Conservation (phyloP, 2,797 vertebrate genomes). For the Tarsius wallacei region DNA sequence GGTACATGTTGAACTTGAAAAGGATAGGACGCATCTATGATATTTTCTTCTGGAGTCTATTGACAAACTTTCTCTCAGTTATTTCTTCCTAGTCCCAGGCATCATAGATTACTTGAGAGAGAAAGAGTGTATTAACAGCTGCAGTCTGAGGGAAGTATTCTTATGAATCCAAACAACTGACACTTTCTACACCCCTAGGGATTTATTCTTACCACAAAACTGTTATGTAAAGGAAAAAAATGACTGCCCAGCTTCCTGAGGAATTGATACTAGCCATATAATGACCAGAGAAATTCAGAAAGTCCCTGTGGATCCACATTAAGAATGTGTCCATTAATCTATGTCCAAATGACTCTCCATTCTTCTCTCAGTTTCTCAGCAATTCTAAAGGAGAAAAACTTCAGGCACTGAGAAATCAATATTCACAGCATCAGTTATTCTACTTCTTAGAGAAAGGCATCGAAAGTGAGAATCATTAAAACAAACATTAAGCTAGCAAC, state of each 20-base stretch:
- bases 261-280: neutral
- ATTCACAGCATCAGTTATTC: neutral
- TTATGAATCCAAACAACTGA: neutral
- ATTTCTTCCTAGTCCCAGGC: neutral
- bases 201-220: conserved; percentile 21
- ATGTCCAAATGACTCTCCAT: neutral
- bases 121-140: neutral
- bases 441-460: neutral
- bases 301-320: neutral
- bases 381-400: neutral
- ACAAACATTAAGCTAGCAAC: neutral
- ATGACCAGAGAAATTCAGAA: neutral
- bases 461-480: conserved; percentile 33
- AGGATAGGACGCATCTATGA: neutral
- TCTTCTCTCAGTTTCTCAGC: neutral
- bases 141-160: neutral
- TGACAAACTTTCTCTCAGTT: neutral
- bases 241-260: neutral
- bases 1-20: neutral
- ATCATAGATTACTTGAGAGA: neutral
- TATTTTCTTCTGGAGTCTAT: neutral
- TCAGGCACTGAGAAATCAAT: conserved; percentile 7
- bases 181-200: neutral
- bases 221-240: neutral
- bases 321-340: neutral